Conservation (phyloP, 1,140 invertebrate genomes). For the Bombus impatiens region DNA sequence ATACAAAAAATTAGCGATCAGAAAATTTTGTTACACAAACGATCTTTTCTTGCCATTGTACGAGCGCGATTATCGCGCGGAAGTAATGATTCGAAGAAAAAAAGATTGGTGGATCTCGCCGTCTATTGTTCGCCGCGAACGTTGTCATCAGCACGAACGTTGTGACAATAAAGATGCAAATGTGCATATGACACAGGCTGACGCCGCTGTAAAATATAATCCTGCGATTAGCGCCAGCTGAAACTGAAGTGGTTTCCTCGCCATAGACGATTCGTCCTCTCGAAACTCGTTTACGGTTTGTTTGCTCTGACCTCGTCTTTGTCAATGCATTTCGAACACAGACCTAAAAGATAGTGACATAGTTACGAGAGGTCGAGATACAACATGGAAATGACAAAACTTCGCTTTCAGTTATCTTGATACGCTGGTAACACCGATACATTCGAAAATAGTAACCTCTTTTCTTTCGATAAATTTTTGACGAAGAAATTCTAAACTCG, state of each 20-base stretch:
- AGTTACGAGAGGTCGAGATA: neutral
- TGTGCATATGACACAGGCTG: constrained; percentile 41
- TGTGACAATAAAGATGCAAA: constrained; percentile 42
- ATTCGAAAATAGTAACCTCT: too few species aligned
- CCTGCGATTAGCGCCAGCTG: constrained; percentile 62
- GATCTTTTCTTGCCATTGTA: too few species aligned
- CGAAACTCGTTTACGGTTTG: constrained; percentile 46
- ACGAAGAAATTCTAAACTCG: too few species aligned
- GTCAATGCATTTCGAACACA: constrained; percentile 10
- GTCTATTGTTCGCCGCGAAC: neutral
- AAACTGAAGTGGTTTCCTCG: constrained; percentile 48
- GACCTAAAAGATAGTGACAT: neutral
- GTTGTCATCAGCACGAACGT: constrained; percentile 6
- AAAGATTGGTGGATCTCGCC: neutral
- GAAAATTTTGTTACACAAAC: too few species aligned
- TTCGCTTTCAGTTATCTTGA: too few species aligned
- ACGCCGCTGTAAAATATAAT: constrained; percentile 59
- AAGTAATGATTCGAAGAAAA: neutral
- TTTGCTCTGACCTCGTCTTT: neutral
- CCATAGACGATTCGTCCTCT: constrained; percentile 35
- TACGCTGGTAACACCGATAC: too few species aligned
- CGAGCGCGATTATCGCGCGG: too few species aligned
- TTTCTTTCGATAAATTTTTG: too few species aligned
- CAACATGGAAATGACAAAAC: too few species aligned
- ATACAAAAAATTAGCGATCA: too few species aligned